These are phyloP conservation scores for Artibeus jamaicensis DNA, from an alignment of 2,797 vertebrate species.

Conservation along the genomic window DNA sequence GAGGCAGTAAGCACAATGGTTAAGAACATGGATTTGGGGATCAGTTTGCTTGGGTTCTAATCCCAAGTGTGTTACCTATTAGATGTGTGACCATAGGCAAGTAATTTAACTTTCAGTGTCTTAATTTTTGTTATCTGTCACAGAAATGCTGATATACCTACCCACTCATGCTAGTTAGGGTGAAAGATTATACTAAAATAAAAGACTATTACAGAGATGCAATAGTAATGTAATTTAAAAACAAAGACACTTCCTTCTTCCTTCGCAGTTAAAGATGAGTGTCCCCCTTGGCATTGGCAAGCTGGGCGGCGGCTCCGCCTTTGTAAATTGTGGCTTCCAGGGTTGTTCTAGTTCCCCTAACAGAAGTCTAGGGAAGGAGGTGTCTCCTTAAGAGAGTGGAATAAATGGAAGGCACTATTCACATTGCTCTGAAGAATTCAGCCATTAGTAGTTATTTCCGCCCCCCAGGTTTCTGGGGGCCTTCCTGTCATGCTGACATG, in stretches of 20 bases:
- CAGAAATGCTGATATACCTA: background rate
- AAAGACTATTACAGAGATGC: background rate
- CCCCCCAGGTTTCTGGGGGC: background rate
- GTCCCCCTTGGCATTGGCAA: background rate
- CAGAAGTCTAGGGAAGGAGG: background rate
- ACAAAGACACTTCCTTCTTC: background rate
- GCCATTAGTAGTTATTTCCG: background rate
- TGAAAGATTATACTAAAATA: background rate
- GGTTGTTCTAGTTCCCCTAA: background rate
- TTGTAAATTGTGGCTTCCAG: background rate
- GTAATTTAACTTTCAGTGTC: background rate
- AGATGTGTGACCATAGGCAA: background rate
- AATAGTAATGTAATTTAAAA: background rate
- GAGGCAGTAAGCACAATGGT: background rate
- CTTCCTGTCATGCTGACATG: background rate
- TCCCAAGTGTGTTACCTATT: background rate
- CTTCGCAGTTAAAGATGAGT: background rate
- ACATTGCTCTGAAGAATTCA: background rate
- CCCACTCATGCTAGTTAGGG: background rate
- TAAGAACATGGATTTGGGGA: background rate
- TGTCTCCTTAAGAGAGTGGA: background rate
- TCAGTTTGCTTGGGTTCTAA: background rate
- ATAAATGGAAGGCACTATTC: background rate
- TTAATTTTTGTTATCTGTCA: background rate
- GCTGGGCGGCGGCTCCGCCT: background rate